Percentiles rank a stretch among this genome's conserved stretches.
phyloP scores from a whole-genome alignment of 2,888 invertebrate species.

The Aleiodes testaceus region DNA sequence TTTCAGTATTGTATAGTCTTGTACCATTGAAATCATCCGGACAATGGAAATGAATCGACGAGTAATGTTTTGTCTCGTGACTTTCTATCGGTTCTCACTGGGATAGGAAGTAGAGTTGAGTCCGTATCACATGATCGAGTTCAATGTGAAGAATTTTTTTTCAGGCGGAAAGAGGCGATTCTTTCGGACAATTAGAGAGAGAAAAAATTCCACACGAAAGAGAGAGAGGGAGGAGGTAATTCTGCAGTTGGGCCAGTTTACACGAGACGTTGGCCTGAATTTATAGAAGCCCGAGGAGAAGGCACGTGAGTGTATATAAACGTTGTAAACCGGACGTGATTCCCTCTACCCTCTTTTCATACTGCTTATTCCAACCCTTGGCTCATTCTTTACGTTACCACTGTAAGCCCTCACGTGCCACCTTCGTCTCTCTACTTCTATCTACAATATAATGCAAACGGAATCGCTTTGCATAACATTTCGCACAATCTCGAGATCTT shows the following conservation, averaged over 20 bases:
- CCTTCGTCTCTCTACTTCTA: conserved; percentile 25
- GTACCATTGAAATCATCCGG: conserved; percentile 64
- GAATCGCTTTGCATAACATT: conserved; percentile 72
- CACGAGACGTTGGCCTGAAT: conserved; percentile 57
- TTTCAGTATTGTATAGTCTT: conserved; percentile 60
- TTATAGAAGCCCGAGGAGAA: conserved; percentile 59
- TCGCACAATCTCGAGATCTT: conserved; percentile 71
- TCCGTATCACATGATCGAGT: conserved; percentile 18
- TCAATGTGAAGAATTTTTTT: conserved; percentile 8
- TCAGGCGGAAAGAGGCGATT: conserved; percentile 32
- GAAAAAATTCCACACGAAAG: conserved; percentile 24
- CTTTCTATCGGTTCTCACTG: conserved; percentile 55
- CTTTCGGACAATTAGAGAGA: neutral
- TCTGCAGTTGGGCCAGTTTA: conserved; percentile 28
- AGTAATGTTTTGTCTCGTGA: conserved; percentile 64
- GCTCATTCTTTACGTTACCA: conserved; percentile 20
- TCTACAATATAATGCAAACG: conserved; percentile 46
- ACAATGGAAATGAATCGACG: conserved; percentile 64
- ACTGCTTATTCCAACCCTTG: conserved; percentile 23
- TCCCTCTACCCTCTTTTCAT: conserved; percentile 29
- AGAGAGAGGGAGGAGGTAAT: conserved; percentile 41
- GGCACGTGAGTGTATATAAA: conserved; percentile 53
- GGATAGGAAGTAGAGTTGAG: neutral
- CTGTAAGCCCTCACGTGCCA: conserved; percentile 23
- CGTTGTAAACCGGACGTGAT: conserved; percentile 63